Percentiles rank a stretch among this genome's conserved stretches.
These are phyloP conservation scores for Willisornis vidua DNA, from an alignment of 2,113 vertebrate species.

Conservation along the genomic window DNA sequence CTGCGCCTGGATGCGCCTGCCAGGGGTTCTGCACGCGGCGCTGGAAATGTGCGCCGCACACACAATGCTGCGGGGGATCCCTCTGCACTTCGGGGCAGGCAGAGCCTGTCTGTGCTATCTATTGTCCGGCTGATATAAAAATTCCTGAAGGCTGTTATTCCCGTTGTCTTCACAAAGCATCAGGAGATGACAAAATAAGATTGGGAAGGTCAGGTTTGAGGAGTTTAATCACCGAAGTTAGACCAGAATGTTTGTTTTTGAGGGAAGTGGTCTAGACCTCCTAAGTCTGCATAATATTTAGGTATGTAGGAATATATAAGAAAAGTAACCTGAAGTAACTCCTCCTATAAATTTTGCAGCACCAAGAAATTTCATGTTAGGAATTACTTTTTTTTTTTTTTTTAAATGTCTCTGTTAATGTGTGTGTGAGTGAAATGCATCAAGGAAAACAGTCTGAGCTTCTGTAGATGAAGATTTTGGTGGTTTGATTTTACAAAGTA, in stretches of 20 bases:
- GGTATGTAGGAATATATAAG: background rate
- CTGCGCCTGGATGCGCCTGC: background rate
- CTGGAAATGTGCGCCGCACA: background rate
- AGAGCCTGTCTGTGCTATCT: background rate
- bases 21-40: background rate
- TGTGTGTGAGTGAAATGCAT: background rate
- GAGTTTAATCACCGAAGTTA: background rate
- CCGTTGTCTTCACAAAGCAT: background rate
- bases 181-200: background rate
- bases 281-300: background rate
- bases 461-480: background rate
- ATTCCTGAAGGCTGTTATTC: background rate
- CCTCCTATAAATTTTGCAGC: background rate
- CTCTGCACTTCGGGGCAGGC: accelerated
- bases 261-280: background rate
- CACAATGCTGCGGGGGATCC: background rate
- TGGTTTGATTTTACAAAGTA: background rate
- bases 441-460: background rate
- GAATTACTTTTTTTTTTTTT: background rate
- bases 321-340: background rate
- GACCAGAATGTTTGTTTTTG: background rate
- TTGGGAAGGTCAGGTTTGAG: background rate
- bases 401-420: background rate
- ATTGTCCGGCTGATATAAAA: background rate
- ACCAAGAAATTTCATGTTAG: background rate